Percentiles rank a stretch among this genome's conserved stretches.
phyloP scores from a whole-genome alignment of 2,113 vertebrate species.

The Baryphthengus martii region DNA sequence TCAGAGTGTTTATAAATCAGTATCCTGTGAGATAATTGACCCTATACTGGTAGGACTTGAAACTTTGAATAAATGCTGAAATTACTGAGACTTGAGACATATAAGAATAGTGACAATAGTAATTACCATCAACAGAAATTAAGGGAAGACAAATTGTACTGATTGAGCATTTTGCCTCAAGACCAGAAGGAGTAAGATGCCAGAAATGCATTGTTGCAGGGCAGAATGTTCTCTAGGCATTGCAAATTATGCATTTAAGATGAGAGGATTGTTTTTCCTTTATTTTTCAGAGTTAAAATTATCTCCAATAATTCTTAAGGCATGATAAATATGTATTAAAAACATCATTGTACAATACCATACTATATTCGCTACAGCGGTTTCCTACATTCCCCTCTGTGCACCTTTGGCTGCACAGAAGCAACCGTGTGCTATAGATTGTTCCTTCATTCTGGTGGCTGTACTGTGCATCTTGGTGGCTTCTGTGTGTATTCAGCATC shows the following conservation, averaged over 20 bases:
- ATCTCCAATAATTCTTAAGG: too few relatives aligned
- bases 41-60: neutral
- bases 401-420: neutral
- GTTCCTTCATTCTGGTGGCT: neutral
- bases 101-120: neutral
- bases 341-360: too few relatives aligned
- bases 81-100: neutral
- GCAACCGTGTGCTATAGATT: neutral
- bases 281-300: too few relatives aligned
- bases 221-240: neutral
- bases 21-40: neutral
- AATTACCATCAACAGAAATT: neutral
- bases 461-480: too few relatives aligned
- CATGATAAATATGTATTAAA: too few relatives aligned
- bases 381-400: neutral
- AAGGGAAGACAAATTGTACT: neutral
- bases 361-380: too few relatives aligned
- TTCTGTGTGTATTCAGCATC: too few relatives aligned
- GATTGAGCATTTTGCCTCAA: neutral
- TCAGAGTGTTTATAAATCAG: neutral
- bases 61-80: neutral
- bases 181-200: neutral
- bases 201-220: neutral
- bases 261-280: too few relatives aligned
- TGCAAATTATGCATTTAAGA: too few relatives aligned